These are phyloP conservation scores for Metridium senile DNA, from an alignment of 92 coral and sea anemone genomes.

Conservation along the genomic window DNA sequence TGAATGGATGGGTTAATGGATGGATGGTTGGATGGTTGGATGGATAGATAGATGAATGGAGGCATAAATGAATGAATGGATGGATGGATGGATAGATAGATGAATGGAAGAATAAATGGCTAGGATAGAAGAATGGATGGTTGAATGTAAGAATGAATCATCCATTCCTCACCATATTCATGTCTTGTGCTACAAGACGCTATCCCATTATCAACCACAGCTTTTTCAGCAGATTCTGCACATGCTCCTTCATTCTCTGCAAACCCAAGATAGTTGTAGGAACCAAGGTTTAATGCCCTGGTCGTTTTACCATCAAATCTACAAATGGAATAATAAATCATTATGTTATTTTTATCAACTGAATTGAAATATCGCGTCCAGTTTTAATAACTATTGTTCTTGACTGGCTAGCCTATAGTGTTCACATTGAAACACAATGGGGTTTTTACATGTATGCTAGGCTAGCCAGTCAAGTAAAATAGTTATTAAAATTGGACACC, in stretches of 20 bases:
- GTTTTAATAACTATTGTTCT: not conserved
- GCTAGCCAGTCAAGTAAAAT: too few species aligned
- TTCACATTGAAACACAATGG: too few species aligned
- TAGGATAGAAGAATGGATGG: not conserved
- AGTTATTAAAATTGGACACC: too few species aligned
- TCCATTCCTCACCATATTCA: constrained; percentile 77
- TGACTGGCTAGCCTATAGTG: too few species aligned
- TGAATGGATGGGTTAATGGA: not conserved
- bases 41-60: not conserved
- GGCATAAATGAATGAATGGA: not conserved
- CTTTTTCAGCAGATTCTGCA: constrained; percentile 76
- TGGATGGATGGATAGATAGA: not conserved
- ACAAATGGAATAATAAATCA: not conserved
- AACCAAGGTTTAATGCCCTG: constrained; percentile 87
- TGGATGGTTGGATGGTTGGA: not conserved
- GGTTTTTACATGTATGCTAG: too few species aligned
- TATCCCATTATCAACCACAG: constrained; percentile 70
- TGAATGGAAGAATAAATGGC: not conserved
- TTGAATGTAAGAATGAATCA: not conserved
- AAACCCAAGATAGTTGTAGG: constrained; percentile 96
- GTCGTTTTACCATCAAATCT: constrained; percentile 60
- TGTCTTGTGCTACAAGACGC: constrained; percentile 93
- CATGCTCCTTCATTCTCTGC: constrained; percentile 95
- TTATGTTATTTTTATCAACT: too few species aligned
- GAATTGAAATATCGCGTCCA: too few species aligned